A percentile compares a stretch with the other conserved stretches of the same genome.
These are phyloP conservation scores for Enteromius fasciolatus DNA, from an alignment of 2,797 vertebrate genomes.

Conservation along the genomic window DNA sequence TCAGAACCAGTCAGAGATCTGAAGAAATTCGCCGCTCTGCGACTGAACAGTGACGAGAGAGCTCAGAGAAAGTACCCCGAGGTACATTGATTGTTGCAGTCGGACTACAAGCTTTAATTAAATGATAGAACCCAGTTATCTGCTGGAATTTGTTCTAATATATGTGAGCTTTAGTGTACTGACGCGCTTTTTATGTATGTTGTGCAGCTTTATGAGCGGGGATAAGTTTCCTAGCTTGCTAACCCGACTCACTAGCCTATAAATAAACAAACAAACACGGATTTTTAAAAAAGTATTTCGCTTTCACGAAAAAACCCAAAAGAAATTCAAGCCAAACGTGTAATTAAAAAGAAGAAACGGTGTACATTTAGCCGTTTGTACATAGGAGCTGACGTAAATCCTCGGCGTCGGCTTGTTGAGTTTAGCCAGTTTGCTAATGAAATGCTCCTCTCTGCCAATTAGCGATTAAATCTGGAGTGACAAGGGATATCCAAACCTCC, in stretches of 20 bases:
- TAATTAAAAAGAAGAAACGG: not conserved
- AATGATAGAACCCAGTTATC: not conserved
- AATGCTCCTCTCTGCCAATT: not conserved
- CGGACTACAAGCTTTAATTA: constrained; percentile 20
- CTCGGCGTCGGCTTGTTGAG: constrained; percentile 57
- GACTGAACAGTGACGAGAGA: constrained; percentile 72
- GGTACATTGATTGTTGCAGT: constrained; percentile 55
- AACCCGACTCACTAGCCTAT: constrained; percentile 16
- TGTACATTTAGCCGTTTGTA: not conserved
- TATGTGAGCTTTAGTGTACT: not conserved
- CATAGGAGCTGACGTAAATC: not conserved
- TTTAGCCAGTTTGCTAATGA: constrained; percentile 53
- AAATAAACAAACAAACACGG: constrained; percentile 43
- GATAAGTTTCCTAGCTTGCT: constrained; percentile 39
- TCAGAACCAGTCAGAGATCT: constrained; percentile 79
- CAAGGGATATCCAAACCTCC: not conserved
- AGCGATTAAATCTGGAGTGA: not conserved
- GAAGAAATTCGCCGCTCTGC: constrained; percentile 79
- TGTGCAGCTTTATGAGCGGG: constrained; percentile 16
- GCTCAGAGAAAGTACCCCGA: constrained; percentile 50
- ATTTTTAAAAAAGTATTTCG: not conserved
- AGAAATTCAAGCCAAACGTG: not conserved
- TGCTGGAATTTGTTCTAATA: not conserved
- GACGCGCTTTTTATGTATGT: constrained; percentile 13
- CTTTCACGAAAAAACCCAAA: not conserved